Conservation (phyloP, 2,113 vertebrate genomes). For the Aythya baeri region DNA sequence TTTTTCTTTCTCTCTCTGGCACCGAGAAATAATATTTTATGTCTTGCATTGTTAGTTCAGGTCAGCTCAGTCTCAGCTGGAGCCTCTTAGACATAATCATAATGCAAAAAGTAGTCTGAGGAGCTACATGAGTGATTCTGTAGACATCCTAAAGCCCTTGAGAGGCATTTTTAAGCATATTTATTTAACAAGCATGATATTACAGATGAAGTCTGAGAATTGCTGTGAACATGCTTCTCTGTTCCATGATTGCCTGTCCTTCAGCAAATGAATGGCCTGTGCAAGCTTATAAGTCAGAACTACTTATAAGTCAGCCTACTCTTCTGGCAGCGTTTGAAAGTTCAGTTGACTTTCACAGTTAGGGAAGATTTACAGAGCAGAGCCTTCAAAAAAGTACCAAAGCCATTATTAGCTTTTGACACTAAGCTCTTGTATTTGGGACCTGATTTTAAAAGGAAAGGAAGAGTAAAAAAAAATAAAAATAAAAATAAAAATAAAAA, state of each 20-base stretch:
- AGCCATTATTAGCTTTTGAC: neutral
- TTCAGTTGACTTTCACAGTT: neutral
- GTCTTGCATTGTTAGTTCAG: neutral
- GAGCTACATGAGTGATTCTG: neutral
- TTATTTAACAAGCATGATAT: neutral
- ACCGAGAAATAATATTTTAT: neutral
- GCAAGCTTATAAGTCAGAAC: neutral
- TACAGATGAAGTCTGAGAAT: neutral
- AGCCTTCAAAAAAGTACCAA: neutral
- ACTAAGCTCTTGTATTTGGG: neutral
- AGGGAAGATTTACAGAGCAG: neutral
- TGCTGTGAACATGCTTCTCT: neutral
- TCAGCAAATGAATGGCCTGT: neutral
- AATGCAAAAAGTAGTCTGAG: neutral
- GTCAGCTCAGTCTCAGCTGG: neutral
- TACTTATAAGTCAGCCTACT: neutral
- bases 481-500: neutral
- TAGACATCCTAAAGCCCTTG: neutral
- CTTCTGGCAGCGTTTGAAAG: neutral
- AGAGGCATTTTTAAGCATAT: neutral
- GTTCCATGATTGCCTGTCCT: neutral
- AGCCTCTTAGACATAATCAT: neutral
- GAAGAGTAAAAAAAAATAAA: neutral
- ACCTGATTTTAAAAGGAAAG: neutral
- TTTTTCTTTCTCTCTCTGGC: neutral